Conservation (phyloP, 2,113 vertebrate species). For the Cheilinus undulatus region DNA sequence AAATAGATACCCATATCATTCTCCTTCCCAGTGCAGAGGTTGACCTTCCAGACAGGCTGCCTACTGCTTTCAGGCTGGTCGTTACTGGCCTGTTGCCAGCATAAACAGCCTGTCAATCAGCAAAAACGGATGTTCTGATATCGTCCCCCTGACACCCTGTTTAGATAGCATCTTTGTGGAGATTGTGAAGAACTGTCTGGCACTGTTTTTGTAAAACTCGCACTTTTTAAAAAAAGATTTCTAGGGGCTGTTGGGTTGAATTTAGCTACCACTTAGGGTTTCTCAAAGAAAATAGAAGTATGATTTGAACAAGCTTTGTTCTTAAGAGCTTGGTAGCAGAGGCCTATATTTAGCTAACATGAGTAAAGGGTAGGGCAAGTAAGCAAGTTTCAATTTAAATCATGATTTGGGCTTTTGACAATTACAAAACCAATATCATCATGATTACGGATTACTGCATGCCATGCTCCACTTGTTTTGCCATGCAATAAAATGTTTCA, state of each 20-base stretch:
- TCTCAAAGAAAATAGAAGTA: slow-evolving; percentile 8
- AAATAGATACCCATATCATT: background rate
- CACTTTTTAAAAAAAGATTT: background rate
- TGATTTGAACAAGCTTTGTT: background rate
- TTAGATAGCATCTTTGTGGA: background rate
- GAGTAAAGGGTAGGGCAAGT: no score
- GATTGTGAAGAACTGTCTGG: background rate
- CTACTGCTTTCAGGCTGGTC: slow-evolving; percentile 6
- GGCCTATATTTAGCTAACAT: no score
- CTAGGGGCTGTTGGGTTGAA: background rate
- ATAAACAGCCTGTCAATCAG: slow-evolving; percentile 15
- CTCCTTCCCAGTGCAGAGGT: slow-evolving; percentile 5
- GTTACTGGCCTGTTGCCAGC: slow-evolving; percentile 20
- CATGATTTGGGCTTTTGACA: no score
- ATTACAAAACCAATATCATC: no score
- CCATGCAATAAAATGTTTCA: no score
- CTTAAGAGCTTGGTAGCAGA: background rate
- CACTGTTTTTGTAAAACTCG: background rate
- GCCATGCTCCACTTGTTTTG: no score
- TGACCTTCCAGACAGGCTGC: slow-evolving; percentile 31
- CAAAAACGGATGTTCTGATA: slow-evolving; percentile 11
- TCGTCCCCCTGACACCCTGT: background rate
- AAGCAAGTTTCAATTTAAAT: no score
- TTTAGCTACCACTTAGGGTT: slow-evolving; percentile 1
- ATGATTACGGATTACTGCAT: no score